Percentiles rank a stretch among this genome's conserved stretches.
Conservation (phyloP, 2,888 invertebrate species). For the Abscondita cerata region DNA sequence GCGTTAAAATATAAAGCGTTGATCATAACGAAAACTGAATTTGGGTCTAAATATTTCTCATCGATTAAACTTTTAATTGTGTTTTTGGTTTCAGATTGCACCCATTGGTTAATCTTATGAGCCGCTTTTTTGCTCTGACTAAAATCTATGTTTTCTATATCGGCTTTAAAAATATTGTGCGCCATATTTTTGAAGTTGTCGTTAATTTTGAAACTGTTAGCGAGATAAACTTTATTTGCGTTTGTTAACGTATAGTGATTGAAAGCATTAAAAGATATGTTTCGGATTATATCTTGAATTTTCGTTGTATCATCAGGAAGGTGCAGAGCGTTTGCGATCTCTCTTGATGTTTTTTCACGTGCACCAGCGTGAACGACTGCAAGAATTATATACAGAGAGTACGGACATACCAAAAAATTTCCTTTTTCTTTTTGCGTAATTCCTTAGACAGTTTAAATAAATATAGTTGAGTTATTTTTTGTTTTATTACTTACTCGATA, state of each 20-base stretch:
- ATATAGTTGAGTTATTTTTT: no score
- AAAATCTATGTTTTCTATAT: conserved; percentile 59
- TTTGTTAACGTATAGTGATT: background rate
- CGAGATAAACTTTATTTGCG: conserved; percentile 65
- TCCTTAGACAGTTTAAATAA: no score
- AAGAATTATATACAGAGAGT: conserved; percentile 51
- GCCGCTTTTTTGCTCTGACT: conserved; percentile 37
- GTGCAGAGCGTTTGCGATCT: conserved; percentile 39
- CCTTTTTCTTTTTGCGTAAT: no score
- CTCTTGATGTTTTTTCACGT: conserved; percentile 46
- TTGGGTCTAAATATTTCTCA: conserved; percentile 37
- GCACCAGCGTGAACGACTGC: conserved; percentile 50
- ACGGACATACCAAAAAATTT: conserved; percentile 51
- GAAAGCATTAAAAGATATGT: background rate
- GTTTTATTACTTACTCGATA: no score
- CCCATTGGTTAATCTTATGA: conserved; percentile 51
- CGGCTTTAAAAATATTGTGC: conserved; percentile 66
- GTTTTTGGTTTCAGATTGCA: conserved; percentile 50
- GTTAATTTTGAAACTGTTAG: conserved; percentile 62
- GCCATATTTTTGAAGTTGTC: conserved; percentile 65
- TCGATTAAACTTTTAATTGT: conserved; percentile 50
- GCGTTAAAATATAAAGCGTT: conserved; percentile 54
- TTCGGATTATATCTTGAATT: conserved; percentile 13
- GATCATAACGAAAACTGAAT: conserved; percentile 49
- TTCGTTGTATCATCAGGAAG: conserved; percentile 26